Evolutionary conservation across 2,888 invertebrate species (phyloP).

Genomic region (Cosmopolites sordidus): DNA sequence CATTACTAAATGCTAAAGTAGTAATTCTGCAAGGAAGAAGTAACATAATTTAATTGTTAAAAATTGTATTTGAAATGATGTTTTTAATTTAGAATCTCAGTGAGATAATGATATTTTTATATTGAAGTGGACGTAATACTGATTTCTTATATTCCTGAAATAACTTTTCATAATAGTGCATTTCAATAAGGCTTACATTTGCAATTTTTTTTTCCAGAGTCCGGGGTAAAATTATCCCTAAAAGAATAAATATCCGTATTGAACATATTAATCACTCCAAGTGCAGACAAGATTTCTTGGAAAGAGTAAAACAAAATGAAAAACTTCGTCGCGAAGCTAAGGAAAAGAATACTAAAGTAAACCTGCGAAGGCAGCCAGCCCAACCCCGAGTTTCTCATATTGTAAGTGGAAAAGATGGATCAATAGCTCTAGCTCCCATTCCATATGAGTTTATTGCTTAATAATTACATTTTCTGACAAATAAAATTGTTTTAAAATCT

Average conservation of each 20-base stretch:
- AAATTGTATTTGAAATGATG: too few relatives aligned
- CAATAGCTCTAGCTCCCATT: conserved; percentile 85
- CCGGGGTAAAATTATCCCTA: conserved; percentile 90
- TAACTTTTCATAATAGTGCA: too few relatives aligned
- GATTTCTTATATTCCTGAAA: too few relatives aligned
- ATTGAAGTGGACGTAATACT: too few relatives aligned
- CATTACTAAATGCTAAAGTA: too few relatives aligned
- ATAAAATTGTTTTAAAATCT: conserved; percentile 4
- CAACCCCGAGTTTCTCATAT: conserved; percentile 83
- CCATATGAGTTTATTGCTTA: conserved; percentile 99
- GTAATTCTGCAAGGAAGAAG: too few relatives aligned
- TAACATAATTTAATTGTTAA: too few relatives aligned
- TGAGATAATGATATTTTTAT: too few relatives aligned
- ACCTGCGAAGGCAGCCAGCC: conserved; percentile 79
- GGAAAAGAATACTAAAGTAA: conserved; percentile 65
- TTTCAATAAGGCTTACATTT: too few relatives aligned
- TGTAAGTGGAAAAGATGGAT: conserved; percentile 75
- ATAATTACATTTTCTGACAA: conserved; percentile 40
- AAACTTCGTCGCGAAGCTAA: conserved; percentile 79
- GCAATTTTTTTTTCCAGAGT: conserved; percentile 50
- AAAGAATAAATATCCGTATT: conserved; percentile 93
- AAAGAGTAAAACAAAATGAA: conserved; percentile 90
- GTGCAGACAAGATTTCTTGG: conserved; percentile 94
- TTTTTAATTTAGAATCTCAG: too few relatives aligned
- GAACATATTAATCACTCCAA: conserved; percentile 98